These are phyloP conservation scores for Chionomys nivalis DNA, from an alignment of 2,113 vertebrate species.

Conservation along the genomic window DNA sequence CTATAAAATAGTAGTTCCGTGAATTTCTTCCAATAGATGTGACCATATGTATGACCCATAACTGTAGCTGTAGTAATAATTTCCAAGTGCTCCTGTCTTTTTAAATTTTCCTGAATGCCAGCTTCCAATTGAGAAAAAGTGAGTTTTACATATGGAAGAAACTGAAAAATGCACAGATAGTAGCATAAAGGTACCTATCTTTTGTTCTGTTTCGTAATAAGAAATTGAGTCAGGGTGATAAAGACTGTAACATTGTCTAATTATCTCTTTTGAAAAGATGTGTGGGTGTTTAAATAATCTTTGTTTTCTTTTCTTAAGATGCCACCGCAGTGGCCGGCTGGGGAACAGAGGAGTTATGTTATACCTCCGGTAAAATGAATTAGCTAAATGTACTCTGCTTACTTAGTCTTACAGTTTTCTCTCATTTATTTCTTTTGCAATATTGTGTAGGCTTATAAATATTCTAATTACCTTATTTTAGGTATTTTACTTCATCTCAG, in stretches of 20 bases:
- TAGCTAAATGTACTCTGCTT: neutral
- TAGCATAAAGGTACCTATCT: neutral
- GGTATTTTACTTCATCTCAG: neutral
- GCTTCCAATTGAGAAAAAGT: constrained; percentile 10
- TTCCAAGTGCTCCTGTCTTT: neutral
- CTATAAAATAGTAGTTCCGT: neutral
- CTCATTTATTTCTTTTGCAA: neutral
- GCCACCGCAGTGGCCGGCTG: constrained; percentile 86
- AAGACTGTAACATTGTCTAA: constrained; percentile 7
- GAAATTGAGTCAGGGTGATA: neutral
- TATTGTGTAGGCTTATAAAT: neutral
- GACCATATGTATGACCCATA: neutral
- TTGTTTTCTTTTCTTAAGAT: constrained; percentile 79
- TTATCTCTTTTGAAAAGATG: constrained; percentile 33
- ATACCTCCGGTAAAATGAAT: constrained; percentile 85
- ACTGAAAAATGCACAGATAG: neutral
- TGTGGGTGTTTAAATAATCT: neutral
- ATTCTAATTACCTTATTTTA: constrained; percentile 34
- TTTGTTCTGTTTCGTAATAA: neutral
- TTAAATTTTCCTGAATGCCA: constrained; percentile 25
- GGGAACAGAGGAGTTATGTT: constrained; percentile 87
- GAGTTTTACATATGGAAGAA: constrained; percentile 27
- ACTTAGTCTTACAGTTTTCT: neutral
- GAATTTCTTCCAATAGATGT: constrained; percentile 28
- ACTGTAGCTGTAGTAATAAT: neutral